These are phyloP conservation scores for Drosophila rufa DNA, from an alignment of 1,140 invertebrate species.

Conservation along the genomic window DNA sequence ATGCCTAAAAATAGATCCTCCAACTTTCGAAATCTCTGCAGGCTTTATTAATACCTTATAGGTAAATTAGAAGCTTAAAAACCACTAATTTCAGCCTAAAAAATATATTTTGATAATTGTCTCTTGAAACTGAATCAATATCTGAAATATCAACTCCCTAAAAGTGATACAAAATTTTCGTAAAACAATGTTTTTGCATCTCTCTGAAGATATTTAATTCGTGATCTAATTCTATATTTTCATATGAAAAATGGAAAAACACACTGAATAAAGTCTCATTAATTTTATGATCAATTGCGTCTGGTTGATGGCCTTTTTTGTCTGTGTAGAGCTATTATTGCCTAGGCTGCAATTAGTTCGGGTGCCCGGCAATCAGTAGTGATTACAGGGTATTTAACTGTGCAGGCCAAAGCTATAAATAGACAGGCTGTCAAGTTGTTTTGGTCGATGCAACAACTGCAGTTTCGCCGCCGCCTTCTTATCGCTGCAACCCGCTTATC, in stretches of 20 bases:
- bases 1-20: constrained; percentile 32
- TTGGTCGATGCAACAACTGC: constrained; percentile 10
- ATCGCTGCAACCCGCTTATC: constrained; percentile 33
- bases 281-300: neutral
- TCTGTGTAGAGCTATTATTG: constrained; percentile 15
- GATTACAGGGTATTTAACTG: constrained; percentile 52
- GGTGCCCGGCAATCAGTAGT: constrained; percentile 33
- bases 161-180: neutral
- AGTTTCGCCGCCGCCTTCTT: constrained; percentile 11
- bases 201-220: too few relatives aligned
- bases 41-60: constrained; percentile 6
- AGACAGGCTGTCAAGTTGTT: constrained; percentile 19
- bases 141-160: neutral
- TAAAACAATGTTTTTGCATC: too few relatives aligned
- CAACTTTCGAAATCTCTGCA: constrained; percentile 5
- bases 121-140: too few relatives aligned
- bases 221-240: too few relatives aligned
- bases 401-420: constrained; percentile 44
- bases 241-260: too few relatives aligned
- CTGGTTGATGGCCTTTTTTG: neutral
- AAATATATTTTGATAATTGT: neutral
- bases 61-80: neutral
- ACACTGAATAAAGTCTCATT: too few relatives aligned
- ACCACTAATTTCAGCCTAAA: neutral
- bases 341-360: constrained; percentile 23